Evolutionary conservation across 2,888 invertebrate species (phyloP), one percentile per base, ranked within the genome.

Genomic region (Pterostichus madidus): DNA sequence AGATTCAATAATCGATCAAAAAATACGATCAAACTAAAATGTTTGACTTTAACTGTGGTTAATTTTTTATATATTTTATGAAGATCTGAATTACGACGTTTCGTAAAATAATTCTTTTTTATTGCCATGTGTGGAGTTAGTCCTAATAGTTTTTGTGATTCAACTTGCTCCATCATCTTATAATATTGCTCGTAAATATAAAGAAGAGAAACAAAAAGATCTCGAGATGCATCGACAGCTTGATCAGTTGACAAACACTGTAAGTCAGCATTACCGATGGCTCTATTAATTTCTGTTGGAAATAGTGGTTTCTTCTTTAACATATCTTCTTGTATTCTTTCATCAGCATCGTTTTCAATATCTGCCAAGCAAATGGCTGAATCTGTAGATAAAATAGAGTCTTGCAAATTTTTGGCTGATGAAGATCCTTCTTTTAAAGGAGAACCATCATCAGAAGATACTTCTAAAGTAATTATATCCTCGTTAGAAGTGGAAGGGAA

Each of bases 11-110:
- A 13, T 6, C n/a, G 10, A 39, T 64, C 39, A 35, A 64, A 64
- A 13, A 35, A 64, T 32, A 64, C 0, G 32, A 64, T 64, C 3
- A 64, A n/a, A n/a, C 64, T 64, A 39, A 64, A 64, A 13, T 64
- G 64, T 5, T 32, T 13, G 32, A 64, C 64, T 13, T 35, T 32
- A 39, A 64, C 15, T 35, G n/a, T 7, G 2, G n/a, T 64, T 17
- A 64, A 13, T 32, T 11, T 64, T 13, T 64, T 3, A 10, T 64
- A 35, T n/a, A 64, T n/a, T 7, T 64, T 64, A 0, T 11, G 6
- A 8, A 64, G 7, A 64, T 64, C 64, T 35, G 13, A 35, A 6
- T 64, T 17, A 17, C 32, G 64, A 5, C 64, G n/a, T 64, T n/a
- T 13, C 5, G 13, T 15, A 17, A 64, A 64, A 64, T 64, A 64